Base-by-base conservation (phyloP, 1,140 invertebrate genomes). In the Caenorhabditis brenneri region DNA sequence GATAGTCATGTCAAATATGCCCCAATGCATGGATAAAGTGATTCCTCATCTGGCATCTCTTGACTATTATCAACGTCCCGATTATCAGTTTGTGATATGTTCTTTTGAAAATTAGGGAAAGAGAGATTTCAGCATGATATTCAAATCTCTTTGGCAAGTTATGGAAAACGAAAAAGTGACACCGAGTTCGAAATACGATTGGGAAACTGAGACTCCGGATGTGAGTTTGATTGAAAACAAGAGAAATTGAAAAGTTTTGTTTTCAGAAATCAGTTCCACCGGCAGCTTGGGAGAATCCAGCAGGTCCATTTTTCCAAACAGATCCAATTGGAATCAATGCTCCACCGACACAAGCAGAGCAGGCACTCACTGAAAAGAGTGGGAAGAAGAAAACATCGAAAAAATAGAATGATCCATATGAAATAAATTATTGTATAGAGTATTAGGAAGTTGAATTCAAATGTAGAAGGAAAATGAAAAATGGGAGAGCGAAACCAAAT, bases 1-100 rank as follows among this genome's bases (percentile, higher is more conserved):
- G 15, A 27, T 48, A 27, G 55, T 88, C 12, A 60, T 83, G 58
- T 60, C 53, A 29, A 83, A 87, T 27, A 85, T 88, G 80, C 88
- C 88, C 19, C 19, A 15, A 0, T 31, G 65, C 22, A 55, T 79
- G 31, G 16, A 49, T 33, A 22, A 36, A 24, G 29, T 80, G 22
- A 49, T 51, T 10, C 22, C 22, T 15, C 42, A 53, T 31, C 51
- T 86, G 6, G 79, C 79, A 16, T 80, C 29, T 16, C 29, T 84
- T 19, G 60, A 86, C 51, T 84, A 39, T 24, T 86, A 86, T 65
- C 55, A 81, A 19, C 36, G 83, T 19, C 85, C 85, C 4, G 85
- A 86, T 65, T 86, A 86, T 55, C 39, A 9, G 48, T 42, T 78
- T 16, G 69, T 81, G 15, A n/a, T 9, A 29, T n/a, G 22, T n/a